Conservation (phyloP, 2,113 vertebrate genomes). For the Perccottus glenii region DNA sequence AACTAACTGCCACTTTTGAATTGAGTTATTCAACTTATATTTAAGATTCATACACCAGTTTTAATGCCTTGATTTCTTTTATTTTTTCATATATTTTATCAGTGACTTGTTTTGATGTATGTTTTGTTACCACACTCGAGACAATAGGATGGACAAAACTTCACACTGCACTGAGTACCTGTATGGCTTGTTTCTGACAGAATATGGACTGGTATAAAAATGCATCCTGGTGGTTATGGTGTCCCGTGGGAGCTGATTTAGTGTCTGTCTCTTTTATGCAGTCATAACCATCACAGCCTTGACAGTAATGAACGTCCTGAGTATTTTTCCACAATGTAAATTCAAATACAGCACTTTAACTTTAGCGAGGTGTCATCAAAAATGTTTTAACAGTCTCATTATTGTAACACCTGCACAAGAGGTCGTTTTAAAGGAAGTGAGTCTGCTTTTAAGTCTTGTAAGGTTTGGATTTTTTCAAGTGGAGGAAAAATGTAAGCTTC, state of each 20-base stretch:
- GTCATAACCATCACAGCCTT: constrained; percentile 65
- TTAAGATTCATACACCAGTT: too few species aligned
- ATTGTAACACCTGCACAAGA: constrained; percentile 7
- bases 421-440: not conserved
- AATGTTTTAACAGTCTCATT: constrained; percentile 52
- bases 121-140: too few species aligned
- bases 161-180: too few species aligned
- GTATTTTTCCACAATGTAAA: constrained; percentile 69
- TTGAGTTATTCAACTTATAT: too few species aligned
- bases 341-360: constrained; percentile 63
- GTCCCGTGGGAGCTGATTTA: constrained; percentile 76
- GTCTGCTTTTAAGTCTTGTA: not conserved
- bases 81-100: too few species aligned
- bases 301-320: constrained; percentile 66
- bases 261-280: constrained; percentile 63
- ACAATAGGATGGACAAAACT: too few species aligned
- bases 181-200: constrained; percentile 53
- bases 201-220: constrained; percentile 63
- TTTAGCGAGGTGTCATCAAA: constrained; percentile 39
- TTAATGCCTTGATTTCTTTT: too few species aligned
- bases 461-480: not conserved
- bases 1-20: too few species aligned
- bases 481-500: too few species aligned
- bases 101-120: too few species aligned
- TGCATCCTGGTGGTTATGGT: constrained; percentile 62